Conservation (phyloP, 2,888 invertebrate species). For the Chloroclystis v-ata region DNA sequence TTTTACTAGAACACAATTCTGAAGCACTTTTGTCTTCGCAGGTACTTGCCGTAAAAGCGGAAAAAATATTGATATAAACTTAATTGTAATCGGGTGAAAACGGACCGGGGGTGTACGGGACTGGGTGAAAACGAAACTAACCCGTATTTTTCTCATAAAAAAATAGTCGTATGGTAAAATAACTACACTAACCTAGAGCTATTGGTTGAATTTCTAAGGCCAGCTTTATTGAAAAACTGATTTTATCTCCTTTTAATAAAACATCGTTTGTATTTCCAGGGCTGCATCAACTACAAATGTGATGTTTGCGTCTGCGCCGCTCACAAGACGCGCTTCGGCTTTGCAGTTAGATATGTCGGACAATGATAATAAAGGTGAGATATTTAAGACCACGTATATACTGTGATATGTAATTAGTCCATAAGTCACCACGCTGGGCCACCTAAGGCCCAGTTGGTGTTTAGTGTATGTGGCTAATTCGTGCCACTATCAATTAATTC, state of each 20-base stretch:
- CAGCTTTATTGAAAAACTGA: not conserved
- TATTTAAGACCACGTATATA: slow-evolving; percentile 1
- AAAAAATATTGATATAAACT: no score
- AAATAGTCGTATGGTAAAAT: no score
- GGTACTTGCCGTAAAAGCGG: no score
- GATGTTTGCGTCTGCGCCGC: slow-evolving; percentile 85
- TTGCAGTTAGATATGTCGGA: slow-evolving; percentile 83
- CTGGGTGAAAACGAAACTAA: no score
- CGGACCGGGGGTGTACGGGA: no score
- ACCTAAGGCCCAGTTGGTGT: no score
- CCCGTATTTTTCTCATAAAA: no score
- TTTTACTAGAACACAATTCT: no score
- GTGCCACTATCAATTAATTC: slow-evolving; percentile 23
- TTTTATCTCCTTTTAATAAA: not conserved
- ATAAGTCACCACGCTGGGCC: no score
- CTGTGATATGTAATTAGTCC: not conserved
- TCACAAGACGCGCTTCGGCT: slow-evolving; percentile 91
- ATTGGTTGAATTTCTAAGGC: not conserved
- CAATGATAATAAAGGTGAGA: slow-evolving; percentile 83
- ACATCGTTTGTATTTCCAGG: slow-evolving; percentile 61
- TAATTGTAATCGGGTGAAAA: no score
- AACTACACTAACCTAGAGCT: no score
- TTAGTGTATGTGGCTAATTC: slow-evolving; percentile 1
- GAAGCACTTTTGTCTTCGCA: no score
- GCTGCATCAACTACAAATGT: slow-evolving; percentile 95